Evolutionary conservation across 2,113 vertebrate genomes (phyloP), one percentile per base, ranked within the genome.

Genomic region (Apteryx owenii): DNA sequence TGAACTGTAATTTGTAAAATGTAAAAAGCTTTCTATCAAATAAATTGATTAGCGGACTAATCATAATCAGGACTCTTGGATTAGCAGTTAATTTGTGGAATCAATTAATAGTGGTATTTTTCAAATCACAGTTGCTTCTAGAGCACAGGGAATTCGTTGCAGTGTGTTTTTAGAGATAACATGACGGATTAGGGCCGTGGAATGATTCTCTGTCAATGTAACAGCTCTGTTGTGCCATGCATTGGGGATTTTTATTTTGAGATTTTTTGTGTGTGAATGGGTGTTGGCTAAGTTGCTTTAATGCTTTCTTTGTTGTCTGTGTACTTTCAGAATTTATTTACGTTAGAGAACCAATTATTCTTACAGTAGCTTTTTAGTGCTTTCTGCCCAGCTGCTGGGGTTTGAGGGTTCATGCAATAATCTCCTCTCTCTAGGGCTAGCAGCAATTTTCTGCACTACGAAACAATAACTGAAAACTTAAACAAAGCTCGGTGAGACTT

Each of bases 31-130:
- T 97, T 89, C 92, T 97, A 96, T 98, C 94, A 94, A 96, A 88
- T 92, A 95, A 96, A 97, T 98, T 98, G 97, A 98, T 98, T 97
- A 97, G 73, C 50, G 89, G 91, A 44, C 88, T 71, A 97, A 95
- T 97, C 89, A 94, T 91, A 96, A 97, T 97, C 97, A 97, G 95
- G 97, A 88, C 84, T 90, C 92, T 85, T 58, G 76, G 95, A 96
- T 98, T 98, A 98, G 96, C 85, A 62, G 96, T 80, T 97, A 97
- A 97, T 98, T 97, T 95, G 92, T 65, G 64, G 86, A 97, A 98
- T 98, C 96, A 98, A 98, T 98, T 97, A 97, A 96, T 96, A 62
- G 77, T 7, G 15, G 56, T 42, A 28, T 96, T 95, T 97, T 95
- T 95, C 92, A 97, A 89, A 82, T 91, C 69, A 5, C 68, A 33